These are phyloP conservation scores for Panopea generosa DNA, from an alignment of 2,888 invertebrate species.

Conservation along the genomic window DNA sequence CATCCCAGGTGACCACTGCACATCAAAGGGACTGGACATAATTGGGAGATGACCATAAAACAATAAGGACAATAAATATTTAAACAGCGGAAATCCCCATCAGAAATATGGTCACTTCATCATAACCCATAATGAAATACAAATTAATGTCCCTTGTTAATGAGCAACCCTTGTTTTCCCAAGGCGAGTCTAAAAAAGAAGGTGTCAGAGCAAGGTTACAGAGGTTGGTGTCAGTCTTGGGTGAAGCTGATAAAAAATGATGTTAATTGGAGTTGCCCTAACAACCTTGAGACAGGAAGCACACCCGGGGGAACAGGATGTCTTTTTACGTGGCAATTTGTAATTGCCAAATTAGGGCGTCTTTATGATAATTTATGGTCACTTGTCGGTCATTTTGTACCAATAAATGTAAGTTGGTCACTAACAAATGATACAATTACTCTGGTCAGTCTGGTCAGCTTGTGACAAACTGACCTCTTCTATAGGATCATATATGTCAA, in stretches of 20 bases:
- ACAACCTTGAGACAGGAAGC: not conserved
- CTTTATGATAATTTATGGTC: conserved; percentile 29
- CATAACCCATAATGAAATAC: not conserved
- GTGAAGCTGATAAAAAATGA: too few relatives aligned
- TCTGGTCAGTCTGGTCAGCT: too few relatives aligned
- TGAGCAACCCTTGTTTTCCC: too few relatives aligned
- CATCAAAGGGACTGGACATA: not conserved
- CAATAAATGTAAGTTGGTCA: conserved; percentile 19
- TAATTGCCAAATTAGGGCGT: conserved; percentile 36
- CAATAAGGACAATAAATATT: not conserved
- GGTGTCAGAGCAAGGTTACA: too few relatives aligned
- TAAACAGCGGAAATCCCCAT: not conserved
- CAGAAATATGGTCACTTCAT: not conserved
- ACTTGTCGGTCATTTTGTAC: conserved; percentile 21
- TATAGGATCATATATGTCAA: too few relatives aligned
- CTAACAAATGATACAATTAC: not conserved
- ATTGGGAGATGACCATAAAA: not conserved
- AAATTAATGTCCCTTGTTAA: conserved; percentile 1
- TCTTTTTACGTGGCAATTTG: conserved; percentile 13
- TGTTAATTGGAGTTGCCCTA: not conserved
- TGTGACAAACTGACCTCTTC: too few relatives aligned
- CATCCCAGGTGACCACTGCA: too few relatives aligned
- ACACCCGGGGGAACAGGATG: not conserved
- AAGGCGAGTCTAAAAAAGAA: too few relatives aligned
- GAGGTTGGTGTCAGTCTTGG: too few relatives aligned